A percentile compares a stretch with the other conserved stretches of the same genome.
phyloP scores from a whole-genome alignment of 2,888 invertebrate genomes.

The Lepidocyrtoides sp. region DNA sequence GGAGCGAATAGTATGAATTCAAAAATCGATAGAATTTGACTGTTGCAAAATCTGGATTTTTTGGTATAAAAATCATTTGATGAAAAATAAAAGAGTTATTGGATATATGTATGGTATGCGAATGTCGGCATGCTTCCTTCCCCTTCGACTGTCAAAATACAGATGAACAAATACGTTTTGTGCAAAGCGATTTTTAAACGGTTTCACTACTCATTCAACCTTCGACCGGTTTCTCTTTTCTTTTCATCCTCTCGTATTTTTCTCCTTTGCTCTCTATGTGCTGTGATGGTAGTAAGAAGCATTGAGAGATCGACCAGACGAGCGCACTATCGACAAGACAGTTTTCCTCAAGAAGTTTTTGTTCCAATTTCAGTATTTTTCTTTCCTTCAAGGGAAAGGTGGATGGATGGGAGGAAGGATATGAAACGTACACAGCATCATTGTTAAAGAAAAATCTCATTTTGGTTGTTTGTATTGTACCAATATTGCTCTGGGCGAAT shows the following conservation, averaged over 20 bases:
- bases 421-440: conserved; percentile 19
- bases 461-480: conserved; percentile 52
- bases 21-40: too few relatives aligned
- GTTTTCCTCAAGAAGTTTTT: background rate
- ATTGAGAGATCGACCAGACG: conserved; percentile 18
- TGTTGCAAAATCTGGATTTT: too few relatives aligned
- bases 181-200: background rate
- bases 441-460: conserved; percentile 49
- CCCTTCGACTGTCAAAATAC: background rate
- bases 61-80: background rate
- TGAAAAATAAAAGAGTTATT: background rate
- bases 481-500: conserved; percentile 10
- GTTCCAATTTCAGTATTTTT: background rate
- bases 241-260: background rate
- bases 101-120: background rate
- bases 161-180: background rate
- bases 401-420: conserved; percentile 10
- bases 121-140: too few relatives aligned
- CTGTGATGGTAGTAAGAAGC: too few relatives aligned
- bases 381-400: conserved; percentile 25
- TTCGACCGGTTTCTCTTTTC: background rate
- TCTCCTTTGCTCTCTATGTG: background rate
- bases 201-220: conserved; percentile 23
- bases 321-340: conserved; percentile 21
- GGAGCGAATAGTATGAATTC: too few relatives aligned